Percentiles rank a stretch among this genome's conserved stretches.
phyloP scores from a whole-genome alignment of 2,888 invertebrate species.

The Hypsopygia costalis region DNA sequence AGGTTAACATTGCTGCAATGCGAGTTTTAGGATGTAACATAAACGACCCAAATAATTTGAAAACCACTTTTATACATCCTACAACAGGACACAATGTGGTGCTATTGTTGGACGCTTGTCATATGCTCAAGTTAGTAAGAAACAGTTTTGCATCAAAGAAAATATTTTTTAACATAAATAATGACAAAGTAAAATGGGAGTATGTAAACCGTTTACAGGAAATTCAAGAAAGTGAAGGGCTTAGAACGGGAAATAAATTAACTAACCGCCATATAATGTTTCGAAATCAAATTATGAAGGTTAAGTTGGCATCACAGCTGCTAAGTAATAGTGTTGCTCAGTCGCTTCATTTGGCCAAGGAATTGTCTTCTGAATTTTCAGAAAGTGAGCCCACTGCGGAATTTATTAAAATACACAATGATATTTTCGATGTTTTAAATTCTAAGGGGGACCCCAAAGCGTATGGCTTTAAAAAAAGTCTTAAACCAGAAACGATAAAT shows the following conservation, averaged over 20 bases:
- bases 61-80: conserved; percentile 11
- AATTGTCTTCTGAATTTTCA: conserved; percentile 6
- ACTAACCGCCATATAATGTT: conserved; percentile 7
- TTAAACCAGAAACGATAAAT: not conserved
- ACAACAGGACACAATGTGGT: not conserved
- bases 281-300: not conserved
- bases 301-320: not conserved
- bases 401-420: conserved; percentile 13
- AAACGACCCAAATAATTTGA: not conserved
- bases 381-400: conserved; percentile 11
- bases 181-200: not conserved
- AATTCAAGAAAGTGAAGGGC: conserved; percentile 8
- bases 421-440: conserved; percentile 13
- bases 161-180: conserved; percentile 3
- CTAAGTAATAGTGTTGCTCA: conserved; percentile 21
- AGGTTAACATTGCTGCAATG: conserved; percentile 6
- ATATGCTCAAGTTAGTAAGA: conserved; percentile 10
- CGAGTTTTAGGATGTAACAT: conserved; percentile 8
- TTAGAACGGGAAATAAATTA: conserved; percentile 9
- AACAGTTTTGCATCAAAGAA: conserved; percentile 5
- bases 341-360: conserved; percentile 10
- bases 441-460: conserved; percentile 1
- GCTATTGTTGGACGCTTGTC: conserved; percentile 6
- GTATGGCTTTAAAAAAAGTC: not conserved
- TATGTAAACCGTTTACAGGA: conserved; percentile 5